Evolutionary conservation across 2,888 invertebrate genomes (phyloP).

Genomic region (Hesperia comma): DNA sequence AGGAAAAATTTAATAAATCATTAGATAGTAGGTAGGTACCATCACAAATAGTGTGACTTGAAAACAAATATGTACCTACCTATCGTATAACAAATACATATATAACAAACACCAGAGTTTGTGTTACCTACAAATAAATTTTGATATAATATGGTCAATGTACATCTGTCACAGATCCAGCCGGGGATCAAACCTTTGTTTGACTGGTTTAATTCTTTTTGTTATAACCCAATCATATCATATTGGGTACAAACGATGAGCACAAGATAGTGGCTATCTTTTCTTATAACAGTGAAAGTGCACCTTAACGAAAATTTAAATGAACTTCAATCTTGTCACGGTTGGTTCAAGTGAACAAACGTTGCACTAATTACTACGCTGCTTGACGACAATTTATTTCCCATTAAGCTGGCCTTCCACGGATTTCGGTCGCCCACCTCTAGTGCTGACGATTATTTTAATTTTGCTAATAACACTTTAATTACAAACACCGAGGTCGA

Average conservation of each 20-base stretch:
- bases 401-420: conserved; percentile 76
- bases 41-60: too few species aligned
- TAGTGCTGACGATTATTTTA: conserved; percentile 73
- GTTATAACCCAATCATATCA: too few species aligned
- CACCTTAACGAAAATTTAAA: conserved; percentile 59
- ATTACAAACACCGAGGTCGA: conserved; percentile 58
- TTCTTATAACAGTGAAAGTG: conserved; percentile 42
- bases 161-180: too few species aligned
- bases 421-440: conserved; percentile 75
- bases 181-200: too few species aligned
- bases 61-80: too few species aligned
- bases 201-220: too few species aligned
- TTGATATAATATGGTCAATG: too few species aligned
- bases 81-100: too few species aligned
- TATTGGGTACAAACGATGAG: neutral
- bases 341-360: conserved; percentile 70
- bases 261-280: conserved; percentile 15
- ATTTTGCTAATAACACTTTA: conserved; percentile 82
- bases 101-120: too few species aligned
- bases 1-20: too few species aligned
- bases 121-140: too few species aligned
- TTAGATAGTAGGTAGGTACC: too few species aligned
- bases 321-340: conserved; percentile 63
- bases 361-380: conserved; percentile 73
- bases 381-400: conserved; percentile 81